Evolutionary conservation across 2,888 invertebrate genomes (phyloP), one percentile per base, ranked within the genome.

Genomic region (Branchellion lobata): DNA sequence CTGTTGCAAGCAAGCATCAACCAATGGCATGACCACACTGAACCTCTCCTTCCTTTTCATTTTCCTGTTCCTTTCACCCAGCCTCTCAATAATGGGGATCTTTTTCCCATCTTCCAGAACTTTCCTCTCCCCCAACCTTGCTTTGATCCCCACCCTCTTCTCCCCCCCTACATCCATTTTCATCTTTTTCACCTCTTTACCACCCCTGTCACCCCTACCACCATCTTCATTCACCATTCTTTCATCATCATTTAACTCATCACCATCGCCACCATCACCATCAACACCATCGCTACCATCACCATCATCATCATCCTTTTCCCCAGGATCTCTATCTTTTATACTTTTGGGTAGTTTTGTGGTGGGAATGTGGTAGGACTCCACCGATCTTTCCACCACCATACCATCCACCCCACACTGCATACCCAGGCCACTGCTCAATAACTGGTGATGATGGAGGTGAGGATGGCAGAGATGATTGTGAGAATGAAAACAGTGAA

Each of bases 261-360:
- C 73, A 73, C 24, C 73, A 73, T 36, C 73, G 14, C 21, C 40
- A 73, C 27, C n/a, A 73, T 36, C 73, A 36, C 14, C 73, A 73
- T 73, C 73, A 36, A 34, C 73, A 73, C 34, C 72, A 31, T 72
- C 72, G 33, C 21, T 33, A 72, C 36, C 73, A 73, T 73, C 40
- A 73, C 27, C 73, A 36, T 1, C n/a, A 73, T 73, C 21, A 73
- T 24, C 40, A 73, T 73, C 24, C 11, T 73, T 40, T 18, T 36
- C 73, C 11, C 27, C 73, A 40, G 24, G 18, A 2, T 73, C 73
- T 11, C 36, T 36, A 40, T 40, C 73, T 34, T 73, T 40, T n/a
- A n/a, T n/a, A n/a, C n/a, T n/a, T n/a, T n/a, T n/a, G n/a, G n/a
- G n/a, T n/a, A n/a, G n/a, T n/a, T n/a, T n/a, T n/a, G 18, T 34